Conservation (phyloP, 2,797 vertebrate genomes). For the Micropoecilia bifurca region DNA sequence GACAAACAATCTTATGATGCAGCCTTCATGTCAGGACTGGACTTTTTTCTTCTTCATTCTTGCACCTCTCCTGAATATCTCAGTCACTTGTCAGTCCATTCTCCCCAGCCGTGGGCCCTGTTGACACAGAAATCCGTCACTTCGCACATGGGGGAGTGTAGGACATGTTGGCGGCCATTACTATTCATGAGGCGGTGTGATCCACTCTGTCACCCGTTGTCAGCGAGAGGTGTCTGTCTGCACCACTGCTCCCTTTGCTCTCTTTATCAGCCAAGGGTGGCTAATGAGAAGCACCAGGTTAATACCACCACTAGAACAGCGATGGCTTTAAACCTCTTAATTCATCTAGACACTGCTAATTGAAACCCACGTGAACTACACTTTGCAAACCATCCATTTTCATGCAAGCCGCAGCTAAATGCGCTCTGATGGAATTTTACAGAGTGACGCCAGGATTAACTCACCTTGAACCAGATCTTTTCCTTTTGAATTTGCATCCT, state of each 20-base stretch:
- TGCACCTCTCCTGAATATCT: slow-evolving; percentile 67
- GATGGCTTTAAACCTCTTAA: slow-evolving; percentile 79
- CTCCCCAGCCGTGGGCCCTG: slow-evolving; percentile 73
- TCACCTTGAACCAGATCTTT: slow-evolving; percentile 52
- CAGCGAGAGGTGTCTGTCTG: slow-evolving; percentile 77
- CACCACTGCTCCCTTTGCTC: slow-evolving; percentile 67
- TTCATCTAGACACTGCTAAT: slow-evolving; percentile 80
- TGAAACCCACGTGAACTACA: slow-evolving; percentile 75
- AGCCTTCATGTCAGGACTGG: slow-evolving; percentile 71
- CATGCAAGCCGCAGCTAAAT: slow-evolving; percentile 31
- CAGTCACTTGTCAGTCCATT: slow-evolving; percentile 75
- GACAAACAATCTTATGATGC: slow-evolving; percentile 78
- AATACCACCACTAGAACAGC: slow-evolving; percentile 79
- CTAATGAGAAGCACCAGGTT: slow-evolving; percentile 83
- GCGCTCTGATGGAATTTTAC: slow-evolving; percentile 45
- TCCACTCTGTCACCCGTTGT: slow-evolving; percentile 80
- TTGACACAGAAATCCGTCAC: slow-evolving; percentile 79
- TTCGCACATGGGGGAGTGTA: slow-evolving; percentile 67
- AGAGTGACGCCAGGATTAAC: slow-evolving; percentile 50
- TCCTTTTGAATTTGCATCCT: slow-evolving; percentile 33
- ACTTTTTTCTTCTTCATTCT: slow-evolving; percentile 42
- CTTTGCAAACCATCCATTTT: slow-evolving; percentile 74
- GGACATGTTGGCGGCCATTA: slow-evolving; percentile 78
- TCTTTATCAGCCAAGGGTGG: slow-evolving; percentile 81
- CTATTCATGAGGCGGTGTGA: slow-evolving; percentile 81